A percentile compares a stretch with the other conserved stretches of the same genome.
Conservation (phyloP, 2,797 vertebrate genomes). For the Sebastes flavidus region DNA sequence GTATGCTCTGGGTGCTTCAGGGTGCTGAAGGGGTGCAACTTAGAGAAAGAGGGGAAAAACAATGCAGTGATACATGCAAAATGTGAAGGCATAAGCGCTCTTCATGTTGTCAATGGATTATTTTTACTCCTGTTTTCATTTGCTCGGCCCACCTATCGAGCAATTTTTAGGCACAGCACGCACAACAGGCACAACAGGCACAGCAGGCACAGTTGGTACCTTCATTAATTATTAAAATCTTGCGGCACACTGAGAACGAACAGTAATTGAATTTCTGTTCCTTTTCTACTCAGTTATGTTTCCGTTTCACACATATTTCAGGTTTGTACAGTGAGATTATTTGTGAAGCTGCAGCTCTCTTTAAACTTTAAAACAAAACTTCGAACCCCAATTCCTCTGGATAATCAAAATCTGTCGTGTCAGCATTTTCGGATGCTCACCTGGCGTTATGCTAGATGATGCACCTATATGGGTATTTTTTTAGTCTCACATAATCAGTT, state of each 20-base stretch:
- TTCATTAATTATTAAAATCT: background rate
- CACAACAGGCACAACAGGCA: background rate
- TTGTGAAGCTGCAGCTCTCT: background rate
- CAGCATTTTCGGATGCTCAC: background rate
- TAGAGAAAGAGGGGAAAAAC: background rate
- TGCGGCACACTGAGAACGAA: background rate
- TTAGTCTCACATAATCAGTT: background rate
- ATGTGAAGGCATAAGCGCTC: background rate
- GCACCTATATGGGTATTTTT: no score
- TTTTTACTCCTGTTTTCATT: background rate
- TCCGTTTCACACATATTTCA: background rate
- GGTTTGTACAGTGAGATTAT: background rate
- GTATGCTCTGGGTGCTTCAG: background rate
- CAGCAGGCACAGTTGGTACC: background rate
- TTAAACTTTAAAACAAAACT: background rate
- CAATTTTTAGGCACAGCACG: background rate
- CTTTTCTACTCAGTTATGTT: background rate
- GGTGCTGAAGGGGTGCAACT: background rate
- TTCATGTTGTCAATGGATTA: background rate
- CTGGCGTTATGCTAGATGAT: background rate
- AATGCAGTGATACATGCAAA: background rate
- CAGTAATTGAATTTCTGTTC: background rate
- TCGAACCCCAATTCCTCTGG: background rate
- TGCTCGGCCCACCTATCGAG: background rate
- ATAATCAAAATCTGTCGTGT: background rate